These are phyloP conservation scores for Drosophila mercatorum DNA, from an alignment of 2,888 invertebrate genomes.

Conservation along the genomic window DNA sequence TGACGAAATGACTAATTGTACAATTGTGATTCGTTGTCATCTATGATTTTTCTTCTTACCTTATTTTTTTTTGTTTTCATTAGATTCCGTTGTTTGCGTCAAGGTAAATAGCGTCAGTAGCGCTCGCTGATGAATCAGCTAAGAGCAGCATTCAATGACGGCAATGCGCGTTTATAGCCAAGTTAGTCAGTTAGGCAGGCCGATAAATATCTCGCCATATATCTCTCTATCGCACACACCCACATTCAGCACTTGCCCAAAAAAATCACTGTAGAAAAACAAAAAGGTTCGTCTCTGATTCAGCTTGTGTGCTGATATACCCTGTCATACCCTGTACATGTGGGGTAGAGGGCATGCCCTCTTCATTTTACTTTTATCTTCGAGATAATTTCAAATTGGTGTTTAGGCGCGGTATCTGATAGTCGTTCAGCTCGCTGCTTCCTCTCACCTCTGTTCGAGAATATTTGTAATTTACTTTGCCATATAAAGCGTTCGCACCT, in stretches of 20 bases:
- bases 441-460: not conserved
- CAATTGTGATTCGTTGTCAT: conserved; percentile 44
- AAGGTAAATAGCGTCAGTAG: conserved; percentile 39
- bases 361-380: too few species aligned
- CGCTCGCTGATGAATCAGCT: conserved; percentile 52
- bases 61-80: conserved; percentile 5
- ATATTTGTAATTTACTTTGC: not conserved
- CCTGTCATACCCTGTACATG: conserved; percentile 2
- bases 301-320: conserved; percentile 7
- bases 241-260: conserved; percentile 14
- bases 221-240: not conserved
- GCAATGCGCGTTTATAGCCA: conserved; percentile 38
- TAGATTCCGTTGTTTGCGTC: conserved; percentile 32
- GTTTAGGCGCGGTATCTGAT: not conserved
- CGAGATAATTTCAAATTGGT: too few species aligned
- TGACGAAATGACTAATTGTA: conserved; percentile 71
- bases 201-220: conserved; percentile 26
- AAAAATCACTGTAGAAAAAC: not conserved
- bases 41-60: conserved; percentile 17
- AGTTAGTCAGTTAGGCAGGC: conserved; percentile 34
- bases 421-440: not conserved
- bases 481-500: conserved; percentile 7
- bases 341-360: not conserved
- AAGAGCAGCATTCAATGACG: conserved; percentile 34
- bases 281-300: conserved; percentile 22